Evolutionary conservation across 2,888 invertebrate genomes (phyloP), one percentile per base, ranked within the genome.

Genomic region (Sesamia inferens): DNA sequence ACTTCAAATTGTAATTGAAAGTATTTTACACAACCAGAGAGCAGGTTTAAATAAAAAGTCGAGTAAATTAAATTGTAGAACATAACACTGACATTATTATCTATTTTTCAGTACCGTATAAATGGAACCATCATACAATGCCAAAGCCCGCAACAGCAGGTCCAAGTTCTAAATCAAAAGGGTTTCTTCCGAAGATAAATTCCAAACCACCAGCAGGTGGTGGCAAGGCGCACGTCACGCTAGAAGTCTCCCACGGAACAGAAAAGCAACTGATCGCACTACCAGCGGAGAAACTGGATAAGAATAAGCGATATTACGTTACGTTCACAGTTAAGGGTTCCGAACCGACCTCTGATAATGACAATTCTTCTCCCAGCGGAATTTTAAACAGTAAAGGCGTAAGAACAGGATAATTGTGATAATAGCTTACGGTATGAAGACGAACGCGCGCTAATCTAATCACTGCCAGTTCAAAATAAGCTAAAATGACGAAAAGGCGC

Each of bases 301-400:
- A 98, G 90, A 98, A 98, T 91, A 99, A 99, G 94, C 97, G 98
- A 90, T 99, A 99, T 94, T 99, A 98, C 93, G 99, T 99, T 76
- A 99, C 99, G 67, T 99, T 99, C 91, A 99, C 99, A 48, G 98
- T 99, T 6, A 98, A 98, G 93, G 98, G 98, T 68, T 97, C 97
- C 5, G 96, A 96, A 76, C 96, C 96, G 47, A 95, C 96, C n/a
- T 95, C 96, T 0, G 97, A 97, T 64, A 96, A 94, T 74, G 96
- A 96, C 63, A 96, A 95, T 68, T 89, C 92, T 16, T 92, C 94
- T 31, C 93, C 90, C 84, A 96, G 88, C 88, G 93, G 91, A 88
- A 96, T 93, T 85, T 93, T 82, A 89, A 96, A 93, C 92, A 94
- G 91, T 13, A 95, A 95, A 85, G 90, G 91, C 79, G 92, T 92